Base-by-base conservation (phyloP, 2,113 vertebrate species). In the Anarhynchus alexandrinus region DNA sequence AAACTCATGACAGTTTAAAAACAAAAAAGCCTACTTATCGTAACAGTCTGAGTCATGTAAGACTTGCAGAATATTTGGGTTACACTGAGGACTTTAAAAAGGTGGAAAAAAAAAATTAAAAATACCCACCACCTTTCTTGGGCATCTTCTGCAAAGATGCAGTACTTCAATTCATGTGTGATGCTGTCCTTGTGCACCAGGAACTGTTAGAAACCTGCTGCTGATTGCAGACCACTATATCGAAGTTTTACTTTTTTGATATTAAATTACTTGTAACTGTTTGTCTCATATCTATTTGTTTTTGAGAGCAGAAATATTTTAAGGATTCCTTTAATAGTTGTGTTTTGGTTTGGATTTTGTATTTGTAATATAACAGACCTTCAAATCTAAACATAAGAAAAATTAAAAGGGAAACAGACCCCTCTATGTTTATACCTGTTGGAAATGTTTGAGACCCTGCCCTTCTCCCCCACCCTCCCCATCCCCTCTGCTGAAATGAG, bases 391-490 rank as follows among this genome's bases (percentile, higher is more conserved):
- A 66, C 34, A 26, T n/a, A 34, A 38, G 8, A 45, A 72, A 70
- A 91, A 38, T 3, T 5, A 15, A 80, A 82, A 88, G 34, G 21
- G 51, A 89, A 62, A 51, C 7, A 38, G 25, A 58, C 21, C 15
- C 12, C 32, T 73, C 27, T 76, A 16, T 5, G 16, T 83, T 89
- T 77, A 36, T 86, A 82, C 3, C 12, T 71, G 5, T 36, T 67
- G 25, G 27, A 71, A 93, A 40, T 27, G 26, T 82, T 82, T 86
- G 76, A 42, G 16, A 29, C 10, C 2, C 1, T 0, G 0, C 9
- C 4, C 10, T 10, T 5, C 3, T 3, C 2, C 1, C 1, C 0
- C 12, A 8, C 3, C 4, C 2, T 1, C 1, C 0, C 12, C 12
- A 8, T 15, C 45, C 45, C 8, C 47, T 57, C 62, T 18, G 5